These are phyloP conservation scores for Coleophora flavipennella DNA, from an alignment of 2,888 invertebrate genomes.

Conservation along the genomic window DNA sequence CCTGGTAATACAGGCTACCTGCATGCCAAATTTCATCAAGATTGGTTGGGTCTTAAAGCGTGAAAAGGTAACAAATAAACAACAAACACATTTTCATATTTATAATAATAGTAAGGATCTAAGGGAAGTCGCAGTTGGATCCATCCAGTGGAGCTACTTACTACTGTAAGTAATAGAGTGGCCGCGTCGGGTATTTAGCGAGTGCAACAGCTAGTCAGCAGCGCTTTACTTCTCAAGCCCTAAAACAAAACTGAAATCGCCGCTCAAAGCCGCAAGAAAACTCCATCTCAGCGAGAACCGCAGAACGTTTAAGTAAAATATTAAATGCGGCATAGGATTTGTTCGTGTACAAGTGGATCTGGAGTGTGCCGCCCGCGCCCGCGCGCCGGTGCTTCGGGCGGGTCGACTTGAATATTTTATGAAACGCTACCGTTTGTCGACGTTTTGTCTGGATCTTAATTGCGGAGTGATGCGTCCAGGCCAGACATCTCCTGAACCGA, in stretches of 20 bases:
- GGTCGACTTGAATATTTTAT: conserved; percentile 58
- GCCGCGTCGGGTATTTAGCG: conserved; percentile 44
- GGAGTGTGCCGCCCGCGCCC: too few species aligned
- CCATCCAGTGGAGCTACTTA: too few species aligned
- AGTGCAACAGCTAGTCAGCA: conserved; percentile 27
- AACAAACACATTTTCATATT: too few species aligned
- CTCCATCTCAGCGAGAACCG: conserved; percentile 43
- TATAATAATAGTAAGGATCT: too few species aligned
- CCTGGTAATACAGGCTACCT: too few species aligned
- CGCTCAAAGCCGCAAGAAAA: conserved; percentile 47
- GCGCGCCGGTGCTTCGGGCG: conserved; percentile 27
- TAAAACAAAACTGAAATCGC: conserved; percentile 57
- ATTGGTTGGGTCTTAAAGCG: too few species aligned
- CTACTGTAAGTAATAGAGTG: too few species aligned
- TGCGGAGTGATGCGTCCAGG: conserved; percentile 45
- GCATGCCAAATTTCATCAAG: too few species aligned
- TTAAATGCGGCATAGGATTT: conserved; percentile 60
- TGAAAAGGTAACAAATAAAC: too few species aligned
- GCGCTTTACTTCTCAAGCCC: conserved; percentile 31
- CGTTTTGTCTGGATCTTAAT: conserved; percentile 58
- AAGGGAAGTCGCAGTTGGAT: too few species aligned
- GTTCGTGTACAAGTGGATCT: conserved; percentile 25
- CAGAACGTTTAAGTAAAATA: conserved; percentile 65
- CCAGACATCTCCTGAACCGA: conserved; percentile 15
- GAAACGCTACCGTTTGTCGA: conserved; percentile 40